A percentile compares a stretch with the other conserved stretches of the same genome.
These are phyloP conservation scores for Drosophila hamatofila DNA, from an alignment of 2,888 invertebrate species.

Conservation along the genomic window DNA sequence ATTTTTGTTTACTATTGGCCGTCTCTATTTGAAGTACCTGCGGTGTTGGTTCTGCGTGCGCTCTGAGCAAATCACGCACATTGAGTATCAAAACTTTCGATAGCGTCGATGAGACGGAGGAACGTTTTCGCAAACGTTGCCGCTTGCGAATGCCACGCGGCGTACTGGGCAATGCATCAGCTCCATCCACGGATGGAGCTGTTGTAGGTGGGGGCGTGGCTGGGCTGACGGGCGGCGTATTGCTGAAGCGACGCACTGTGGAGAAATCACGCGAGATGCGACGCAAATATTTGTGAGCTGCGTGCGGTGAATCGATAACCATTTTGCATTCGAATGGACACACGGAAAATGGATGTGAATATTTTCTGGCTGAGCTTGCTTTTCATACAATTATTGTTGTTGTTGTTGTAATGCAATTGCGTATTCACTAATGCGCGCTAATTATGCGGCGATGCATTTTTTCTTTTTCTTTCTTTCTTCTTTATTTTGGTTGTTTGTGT, in stretches of 20 bases:
- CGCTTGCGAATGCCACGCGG: slow-evolving; percentile 74
- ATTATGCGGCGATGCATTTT: slow-evolving; percentile 43
- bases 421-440: slow-evolving; percentile 46
- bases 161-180: slow-evolving; percentile 46
- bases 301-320: slow-evolving; percentile 66
- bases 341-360: background rate
- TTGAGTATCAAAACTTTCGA: slow-evolving; percentile 84
- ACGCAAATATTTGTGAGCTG: slow-evolving; percentile 75
- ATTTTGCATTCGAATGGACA: slow-evolving; percentile 31
- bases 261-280: slow-evolving; percentile 80
- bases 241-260: slow-evolving; percentile 79
- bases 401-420: background rate
- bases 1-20: slow-evolving; percentile 1
- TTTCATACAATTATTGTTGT: slow-evolving; percentile 6
- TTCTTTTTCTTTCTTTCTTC: background rate
- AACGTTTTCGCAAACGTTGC: slow-evolving; percentile 79
- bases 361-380: background rate
- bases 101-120: slow-evolving; percentile 83
- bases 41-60: slow-evolving; percentile 58
- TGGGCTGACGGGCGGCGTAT: slow-evolving; percentile 59
- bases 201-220: slow-evolving; percentile 8
- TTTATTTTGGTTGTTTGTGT: slow-evolving; percentile 21
- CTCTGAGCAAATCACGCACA: slow-evolving; percentile 83
- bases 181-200: slow-evolving; percentile 1
- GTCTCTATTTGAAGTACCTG: slow-evolving; percentile 63